phyloP scores from a whole-genome alignment of 2,797 vertebrate species.

The Enteromius radiatus region DNA sequence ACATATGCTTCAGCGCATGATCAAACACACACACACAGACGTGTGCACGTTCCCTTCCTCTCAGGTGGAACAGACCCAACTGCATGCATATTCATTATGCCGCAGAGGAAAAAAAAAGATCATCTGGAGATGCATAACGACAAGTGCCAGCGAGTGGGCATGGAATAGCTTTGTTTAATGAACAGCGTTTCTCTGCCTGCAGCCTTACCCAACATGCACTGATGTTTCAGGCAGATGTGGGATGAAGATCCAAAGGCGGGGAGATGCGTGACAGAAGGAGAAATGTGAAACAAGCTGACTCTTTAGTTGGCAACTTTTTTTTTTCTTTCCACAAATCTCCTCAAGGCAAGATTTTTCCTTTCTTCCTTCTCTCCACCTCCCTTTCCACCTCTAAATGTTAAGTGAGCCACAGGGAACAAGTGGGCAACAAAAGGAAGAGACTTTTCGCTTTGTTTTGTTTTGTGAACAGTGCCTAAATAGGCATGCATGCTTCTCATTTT shows the following conservation, averaged over 20 bases:
- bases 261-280: conserved; percentile 30
- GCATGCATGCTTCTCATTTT: conserved; percentile 12
- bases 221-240: conserved; percentile 53
- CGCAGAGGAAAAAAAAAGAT: neutral
- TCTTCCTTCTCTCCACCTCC: conserved; percentile 43
- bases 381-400: conserved; percentile 53
- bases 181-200: conserved; percentile 40
- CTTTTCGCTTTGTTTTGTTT: conserved; percentile 17
- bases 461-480: conserved; percentile 15
- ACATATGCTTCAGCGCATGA: neutral
- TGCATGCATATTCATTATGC: conserved; percentile 48
- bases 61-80: conserved; percentile 41
- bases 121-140: conserved; percentile 35
- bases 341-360: conserved; percentile 50
- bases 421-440: conserved; percentile 53
- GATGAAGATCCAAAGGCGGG: conserved; percentile 47
- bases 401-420: conserved; percentile 57
- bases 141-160: conserved; percentile 27
- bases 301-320: conserved; percentile 37
- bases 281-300: conserved; percentile 35
- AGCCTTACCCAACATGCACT: conserved; percentile 44
- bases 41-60: neutral
- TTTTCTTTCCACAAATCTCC: conserved; percentile 28
- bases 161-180: conserved; percentile 49
- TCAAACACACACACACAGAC: neutral